Conservation (phyloP, 2,113 vertebrate genomes). For the Pica pica region DNA sequence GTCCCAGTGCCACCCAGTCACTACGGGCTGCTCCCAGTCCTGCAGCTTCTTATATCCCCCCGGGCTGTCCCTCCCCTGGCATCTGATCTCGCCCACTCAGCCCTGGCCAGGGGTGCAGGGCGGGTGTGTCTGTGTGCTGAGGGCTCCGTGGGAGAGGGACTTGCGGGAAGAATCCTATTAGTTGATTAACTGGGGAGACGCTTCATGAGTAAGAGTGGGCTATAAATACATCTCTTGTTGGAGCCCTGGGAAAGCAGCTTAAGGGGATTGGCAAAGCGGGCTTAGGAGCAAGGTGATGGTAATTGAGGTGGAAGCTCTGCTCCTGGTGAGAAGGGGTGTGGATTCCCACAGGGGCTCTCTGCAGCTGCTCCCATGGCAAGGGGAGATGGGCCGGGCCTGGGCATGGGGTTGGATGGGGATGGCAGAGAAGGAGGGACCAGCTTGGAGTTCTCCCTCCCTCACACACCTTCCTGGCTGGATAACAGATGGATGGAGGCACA, state of each 20-base stretch:
- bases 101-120: background rate
- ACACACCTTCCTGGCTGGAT: too few relatives aligned
- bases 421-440: background rate
- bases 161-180: constrained; percentile 56
- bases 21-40: background rate
- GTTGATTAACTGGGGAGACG: constrained; percentile 18
- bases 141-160: background rate
- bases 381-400: background rate
- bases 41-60: constrained; percentile 49
- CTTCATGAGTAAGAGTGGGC: constrained; percentile 39
- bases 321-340: background rate
- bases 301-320: constrained; percentile 38
- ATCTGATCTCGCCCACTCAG: background rate
- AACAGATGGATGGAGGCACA: background rate
- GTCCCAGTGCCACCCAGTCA: background rate
- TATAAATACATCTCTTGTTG: constrained; percentile 9
- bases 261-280: constrained; percentile 19
- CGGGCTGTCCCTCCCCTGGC: background rate
- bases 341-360: background rate
- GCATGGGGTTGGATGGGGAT: background rate
- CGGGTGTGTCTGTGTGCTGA: background rate
- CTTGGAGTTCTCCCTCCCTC: background rate
- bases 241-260: constrained; percentile 57
- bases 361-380: background rate
- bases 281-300: constrained; percentile 29